Percentiles rank a stretch among this genome's conserved stretches.
phyloP scores from a whole-genome alignment of 2,888 invertebrate species.

The Idaea aversata region DNA sequence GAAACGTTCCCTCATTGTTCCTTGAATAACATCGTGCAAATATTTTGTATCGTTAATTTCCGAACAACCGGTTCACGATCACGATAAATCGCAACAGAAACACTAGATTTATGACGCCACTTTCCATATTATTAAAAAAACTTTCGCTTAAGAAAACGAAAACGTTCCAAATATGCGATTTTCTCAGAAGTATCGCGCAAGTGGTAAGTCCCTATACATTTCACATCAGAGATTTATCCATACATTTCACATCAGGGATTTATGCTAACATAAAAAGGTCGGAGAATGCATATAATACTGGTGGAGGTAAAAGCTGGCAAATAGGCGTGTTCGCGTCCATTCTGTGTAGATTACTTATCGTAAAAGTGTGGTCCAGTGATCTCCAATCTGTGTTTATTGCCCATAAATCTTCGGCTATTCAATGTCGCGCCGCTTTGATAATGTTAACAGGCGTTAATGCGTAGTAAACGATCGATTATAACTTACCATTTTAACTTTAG shows the following conservation, averaged over 20 bases:
- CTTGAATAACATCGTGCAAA: neutral
- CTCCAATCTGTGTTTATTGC: conserved; percentile 74
- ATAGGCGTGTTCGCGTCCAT: conserved; percentile 49
- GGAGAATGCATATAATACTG: conserved; percentile 68
- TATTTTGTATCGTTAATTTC: neutral
- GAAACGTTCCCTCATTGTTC: neutral
- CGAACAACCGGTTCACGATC: neutral
- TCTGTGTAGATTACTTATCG: conserved; percentile 71
- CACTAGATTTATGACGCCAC: neutral
- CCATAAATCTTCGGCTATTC: conserved; percentile 63
- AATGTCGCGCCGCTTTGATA: conserved; percentile 67
- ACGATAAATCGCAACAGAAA: neutral
- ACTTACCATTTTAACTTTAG: neutral
- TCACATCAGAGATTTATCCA: conserved; percentile 11
- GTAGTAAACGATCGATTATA: conserved; percentile 28
- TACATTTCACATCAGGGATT: conserved; percentile 65
- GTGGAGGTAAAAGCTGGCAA: conserved; percentile 51
- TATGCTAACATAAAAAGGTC: conserved; percentile 69
- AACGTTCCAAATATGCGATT: neutral
- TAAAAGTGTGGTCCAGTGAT: conserved; percentile 73
- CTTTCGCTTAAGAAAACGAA: neutral
- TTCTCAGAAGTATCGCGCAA: neutral
- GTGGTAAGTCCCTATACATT: neutral
- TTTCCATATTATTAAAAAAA: neutral
- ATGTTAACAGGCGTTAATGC: conserved; percentile 64